Evolutionary conservation across 2,888 invertebrate species (phyloP).

Genomic region (Agrenia bidenticulata): DNA sequence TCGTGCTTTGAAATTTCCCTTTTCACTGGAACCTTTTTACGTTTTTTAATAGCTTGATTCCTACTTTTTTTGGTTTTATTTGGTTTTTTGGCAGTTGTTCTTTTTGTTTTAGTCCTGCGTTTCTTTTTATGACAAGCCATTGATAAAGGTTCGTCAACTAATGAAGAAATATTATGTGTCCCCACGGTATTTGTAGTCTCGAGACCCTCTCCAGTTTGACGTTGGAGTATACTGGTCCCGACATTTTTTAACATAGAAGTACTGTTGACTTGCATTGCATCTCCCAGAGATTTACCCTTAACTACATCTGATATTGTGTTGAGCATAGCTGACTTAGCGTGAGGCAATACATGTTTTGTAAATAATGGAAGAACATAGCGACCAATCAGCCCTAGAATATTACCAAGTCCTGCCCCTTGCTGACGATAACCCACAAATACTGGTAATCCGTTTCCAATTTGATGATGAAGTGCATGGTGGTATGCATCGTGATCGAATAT

Average conservation of each 20-base stretch:
- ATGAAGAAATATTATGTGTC: background rate
- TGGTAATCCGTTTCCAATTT: background rate
- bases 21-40: slow-evolving; percentile 9
- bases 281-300: background rate
- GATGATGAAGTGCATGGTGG: background rate
- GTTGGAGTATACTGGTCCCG: background rate
- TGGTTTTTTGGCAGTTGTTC: no score
- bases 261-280: slow-evolving; percentile 7
- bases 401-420: slow-evolving; percentile 27
- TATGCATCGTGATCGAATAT: background rate
- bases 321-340: slow-evolving; percentile 12
- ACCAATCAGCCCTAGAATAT: slow-evolving; percentile 8
- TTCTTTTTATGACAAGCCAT: slow-evolving; percentile 1
- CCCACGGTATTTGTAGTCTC: slow-evolving; percentile 12
- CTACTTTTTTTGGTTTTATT: background rate
- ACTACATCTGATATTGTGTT: slow-evolving; percentile 16
- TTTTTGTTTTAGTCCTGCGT: slow-evolving; percentile 4
- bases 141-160: background rate
- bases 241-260: slow-evolving; percentile 1
- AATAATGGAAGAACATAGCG: slow-evolving; percentile 25
- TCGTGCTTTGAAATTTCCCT: slow-evolving; percentile 19
- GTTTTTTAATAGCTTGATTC: background rate
- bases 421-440: slow-evolving; percentile 11
- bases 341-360: slow-evolving; percentile 24
- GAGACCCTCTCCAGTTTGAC: slow-evolving; percentile 3